phyloP scores from a whole-genome alignment of 1,140 invertebrate species.

The Calliphora vicina region DNA sequence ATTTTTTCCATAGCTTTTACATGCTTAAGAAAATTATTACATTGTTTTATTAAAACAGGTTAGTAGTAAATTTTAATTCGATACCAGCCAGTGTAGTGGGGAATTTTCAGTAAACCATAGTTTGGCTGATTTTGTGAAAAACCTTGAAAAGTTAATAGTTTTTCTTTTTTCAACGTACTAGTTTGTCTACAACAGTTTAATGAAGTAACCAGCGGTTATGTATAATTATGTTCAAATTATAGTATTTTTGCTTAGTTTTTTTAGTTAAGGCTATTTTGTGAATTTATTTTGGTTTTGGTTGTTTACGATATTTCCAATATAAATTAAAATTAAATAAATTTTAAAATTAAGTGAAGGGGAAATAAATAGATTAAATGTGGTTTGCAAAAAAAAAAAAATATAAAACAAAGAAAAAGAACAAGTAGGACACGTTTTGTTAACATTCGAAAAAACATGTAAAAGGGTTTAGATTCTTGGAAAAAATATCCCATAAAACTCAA shows the following conservation, averaged over 20 bases:
- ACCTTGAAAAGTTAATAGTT: background rate
- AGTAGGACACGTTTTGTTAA: no score
- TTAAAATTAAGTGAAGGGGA: background rate
- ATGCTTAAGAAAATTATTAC: background rate
- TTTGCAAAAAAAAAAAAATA: background rate
- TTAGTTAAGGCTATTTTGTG: background rate
- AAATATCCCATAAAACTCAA: no score
- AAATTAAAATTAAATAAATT: constrained; percentile 3
- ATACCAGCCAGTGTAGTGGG: background rate
- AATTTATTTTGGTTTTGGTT: background rate
- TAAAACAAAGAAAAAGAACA: background rate
- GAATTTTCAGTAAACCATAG: no score
- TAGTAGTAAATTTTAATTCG: background rate
- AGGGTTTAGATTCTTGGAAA: no score
- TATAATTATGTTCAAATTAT: background rate
- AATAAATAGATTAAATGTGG: background rate
- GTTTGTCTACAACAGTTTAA: background rate
- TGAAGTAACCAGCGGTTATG: background rate
- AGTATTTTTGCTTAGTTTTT: background rate
- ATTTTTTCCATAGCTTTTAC: background rate
- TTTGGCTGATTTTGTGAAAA: background rate
- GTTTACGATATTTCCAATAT: background rate
- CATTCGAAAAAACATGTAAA: no score
- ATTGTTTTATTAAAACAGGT: constrained; percentile 16
- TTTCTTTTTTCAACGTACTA: background rate